These are phyloP conservation scores for Neuroterus valhalla DNA, from an alignment of 1,140 invertebrate species.

Conservation along the genomic window DNA sequence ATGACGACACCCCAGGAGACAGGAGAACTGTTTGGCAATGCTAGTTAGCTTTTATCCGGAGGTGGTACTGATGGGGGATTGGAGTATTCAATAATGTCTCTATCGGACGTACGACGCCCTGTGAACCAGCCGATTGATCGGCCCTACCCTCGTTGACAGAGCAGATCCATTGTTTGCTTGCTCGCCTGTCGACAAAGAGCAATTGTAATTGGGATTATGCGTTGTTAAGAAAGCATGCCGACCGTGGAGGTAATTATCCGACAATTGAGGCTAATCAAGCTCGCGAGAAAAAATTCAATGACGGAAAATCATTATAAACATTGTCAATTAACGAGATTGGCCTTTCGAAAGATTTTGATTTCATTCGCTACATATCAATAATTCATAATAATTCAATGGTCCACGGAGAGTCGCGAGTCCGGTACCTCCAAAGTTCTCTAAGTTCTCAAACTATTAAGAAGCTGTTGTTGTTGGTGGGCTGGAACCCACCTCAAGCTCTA, in stretches of 20 bases:
- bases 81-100: slow-evolving; percentile 3
- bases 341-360: no score
- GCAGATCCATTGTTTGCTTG: slow-evolving; percentile 7
- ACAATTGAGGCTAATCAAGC: slow-evolving; percentile 23
- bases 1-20: background rate
- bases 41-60: slow-evolving; percentile 15
- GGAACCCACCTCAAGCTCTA: no score
- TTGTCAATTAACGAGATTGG: no score
- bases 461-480: no score
- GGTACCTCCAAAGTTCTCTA: no score
- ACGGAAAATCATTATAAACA: slow-evolving; percentile 13
- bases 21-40: slow-evolving; percentile 12
- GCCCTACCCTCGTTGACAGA: slow-evolving; percentile 26
- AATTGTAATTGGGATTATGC: slow-evolving; percentile 27
- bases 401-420: no score
- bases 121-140: slow-evolving; percentile 10
- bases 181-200: background rate
- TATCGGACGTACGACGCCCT: background rate
- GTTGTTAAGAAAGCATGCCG: slow-evolving; percentile 18
- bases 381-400: no score
- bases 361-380: no score
- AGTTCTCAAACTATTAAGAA: no score
- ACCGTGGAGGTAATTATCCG: slow-evolving; percentile 19
- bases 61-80: slow-evolving; percentile 18
- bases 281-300: slow-evolving; percentile 18